These are phyloP conservation scores for Acrocyrtus sp. DNA, from an alignment of 2,888 invertebrate genomes.

Conservation along the genomic window DNA sequence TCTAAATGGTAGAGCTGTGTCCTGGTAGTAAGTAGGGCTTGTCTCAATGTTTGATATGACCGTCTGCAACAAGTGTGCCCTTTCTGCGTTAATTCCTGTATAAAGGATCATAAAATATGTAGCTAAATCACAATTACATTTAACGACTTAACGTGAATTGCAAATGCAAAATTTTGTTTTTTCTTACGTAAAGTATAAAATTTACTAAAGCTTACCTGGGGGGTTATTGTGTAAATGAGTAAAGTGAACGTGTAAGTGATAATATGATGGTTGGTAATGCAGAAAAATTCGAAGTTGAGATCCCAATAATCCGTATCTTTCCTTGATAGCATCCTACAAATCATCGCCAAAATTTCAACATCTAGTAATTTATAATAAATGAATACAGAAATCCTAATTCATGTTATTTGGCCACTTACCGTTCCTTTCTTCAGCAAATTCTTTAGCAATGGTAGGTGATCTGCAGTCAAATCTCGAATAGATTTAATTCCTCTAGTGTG, in stretches of 20 bases:
- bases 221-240: constrained; percentile 82
- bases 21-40: constrained; percentile 83
- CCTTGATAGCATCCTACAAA: constrained; percentile 75
- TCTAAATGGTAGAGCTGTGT: constrained; percentile 82
- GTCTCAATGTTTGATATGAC: constrained; percentile 92
- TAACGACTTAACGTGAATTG: background rate
- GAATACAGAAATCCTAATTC: no score
- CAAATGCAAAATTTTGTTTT: background rate
- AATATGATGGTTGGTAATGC: constrained; percentile 97
- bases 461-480: constrained; percentile 81
- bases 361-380: no score
- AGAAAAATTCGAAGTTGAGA: constrained; percentile 84
- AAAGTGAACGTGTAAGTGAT: constrained; percentile 95
- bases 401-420: no score
- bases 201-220: constrained; percentile 70
- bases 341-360: no score
- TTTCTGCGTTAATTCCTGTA: constrained; percentile 81
- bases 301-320: constrained; percentile 78
- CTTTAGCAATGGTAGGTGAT: constrained; percentile 83
- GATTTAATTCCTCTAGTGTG: constrained; percentile 81
- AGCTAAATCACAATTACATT: background rate
- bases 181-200: no score
- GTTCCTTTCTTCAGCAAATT: constrained; percentile 82
- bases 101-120: constrained; percentile 25
- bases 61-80: constrained; percentile 85